Base-by-base conservation (phyloP, 2,797 vertebrate species). In the Cossypha caffra region DNA sequence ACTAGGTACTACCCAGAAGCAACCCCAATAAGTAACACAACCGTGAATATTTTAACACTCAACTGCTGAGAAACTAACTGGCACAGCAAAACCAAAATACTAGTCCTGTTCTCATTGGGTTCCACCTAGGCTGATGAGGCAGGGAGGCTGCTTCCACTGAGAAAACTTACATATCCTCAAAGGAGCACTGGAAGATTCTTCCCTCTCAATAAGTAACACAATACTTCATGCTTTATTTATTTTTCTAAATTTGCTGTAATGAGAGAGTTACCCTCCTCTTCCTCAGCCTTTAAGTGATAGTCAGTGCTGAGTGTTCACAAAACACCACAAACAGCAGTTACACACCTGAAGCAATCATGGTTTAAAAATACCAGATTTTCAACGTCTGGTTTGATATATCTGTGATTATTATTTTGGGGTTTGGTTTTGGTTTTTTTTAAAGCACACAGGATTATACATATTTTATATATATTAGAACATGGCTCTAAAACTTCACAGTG, bases 181-280 rank as follows among this genome's bases (percentile, higher is more conserved):
- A 1, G 7, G 55, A 24, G 16, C 45, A 62, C 52, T 43, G 43
- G 21, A 77, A 66, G n/a, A 67, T 31, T 24, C 38, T 43, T 69
- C 16, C 25, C 25, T 76, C 55, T 55, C 15, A 59, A 31, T 0
- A 2, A 13, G 2, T 10, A 76, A 82, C 5, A 37, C 1, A 1
- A 12, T 52, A 58, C 42, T 79, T 76, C 9, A 14, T 20, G 25
- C 20, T 87, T 40, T 57, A 50, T 43, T 73, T 37, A 38, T 45
- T 69, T 48, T 40, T 69, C 40, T 59, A 54, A 64, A 83, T 51
- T 4, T 9, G 16, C 25, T 80, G 52, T 64, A 73, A 71, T 43
- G 43, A 33, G 3, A 81, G 28, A 76, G 47, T 21, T 67, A 37
- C 10, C 7, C 8, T 52, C 10, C n/a, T 83, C 42, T 48, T 83